phyloP scores from a whole-genome alignment of 2,113 vertebrate species.

The Pithys albifrons region DNA sequence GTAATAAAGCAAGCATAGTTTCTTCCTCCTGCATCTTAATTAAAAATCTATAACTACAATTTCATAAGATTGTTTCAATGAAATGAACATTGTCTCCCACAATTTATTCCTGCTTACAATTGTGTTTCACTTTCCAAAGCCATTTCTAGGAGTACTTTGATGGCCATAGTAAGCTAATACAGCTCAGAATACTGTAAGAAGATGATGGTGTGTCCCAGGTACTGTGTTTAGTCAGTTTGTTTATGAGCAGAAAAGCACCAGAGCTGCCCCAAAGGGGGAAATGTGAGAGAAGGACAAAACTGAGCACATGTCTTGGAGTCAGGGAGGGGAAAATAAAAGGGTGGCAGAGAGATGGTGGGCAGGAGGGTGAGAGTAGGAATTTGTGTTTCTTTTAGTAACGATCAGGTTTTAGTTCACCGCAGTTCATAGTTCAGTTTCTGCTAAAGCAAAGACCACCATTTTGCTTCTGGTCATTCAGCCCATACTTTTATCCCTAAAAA shows the following conservation, averaged over 20 bases:
- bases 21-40: background rate
- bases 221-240: background rate
- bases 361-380: background rate
- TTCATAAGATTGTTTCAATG: background rate
- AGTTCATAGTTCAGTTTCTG: background rate
- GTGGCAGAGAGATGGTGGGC: background rate
- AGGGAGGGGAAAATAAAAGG: background rate
- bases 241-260: background rate
- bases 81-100: background rate
- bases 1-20: background rate
- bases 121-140: background rate
- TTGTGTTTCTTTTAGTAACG: background rate
- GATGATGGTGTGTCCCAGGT: background rate
- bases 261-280: background rate
- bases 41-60: background rate
- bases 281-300: background rate
- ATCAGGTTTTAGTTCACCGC: background rate
- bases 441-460: background rate
- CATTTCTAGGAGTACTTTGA: background rate
- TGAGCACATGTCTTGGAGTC: background rate
- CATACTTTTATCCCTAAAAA: background rate
- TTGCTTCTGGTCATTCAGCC: background rate
- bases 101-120: background rate
- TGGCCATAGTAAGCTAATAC: background rate
- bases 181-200: background rate